phyloP scores from a whole-genome alignment of 2,797 vertebrate species.

The Artibeus jamaicensis region DNA sequence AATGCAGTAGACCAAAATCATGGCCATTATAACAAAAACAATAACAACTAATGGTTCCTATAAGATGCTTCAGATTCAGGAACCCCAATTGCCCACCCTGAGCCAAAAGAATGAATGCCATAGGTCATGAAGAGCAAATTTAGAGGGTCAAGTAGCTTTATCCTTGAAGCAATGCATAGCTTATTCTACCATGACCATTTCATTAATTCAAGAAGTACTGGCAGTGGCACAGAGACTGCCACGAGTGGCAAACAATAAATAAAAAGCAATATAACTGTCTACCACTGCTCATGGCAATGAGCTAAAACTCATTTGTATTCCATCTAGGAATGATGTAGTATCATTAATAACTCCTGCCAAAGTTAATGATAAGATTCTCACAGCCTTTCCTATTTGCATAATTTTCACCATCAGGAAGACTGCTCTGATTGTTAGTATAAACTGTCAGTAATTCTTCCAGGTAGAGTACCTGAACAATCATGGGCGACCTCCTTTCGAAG shows the following conservation, averaged over 20 bases:
- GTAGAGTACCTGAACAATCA: background rate
- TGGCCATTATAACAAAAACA: background rate
- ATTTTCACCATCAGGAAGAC: background rate
- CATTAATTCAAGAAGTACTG: background rate
- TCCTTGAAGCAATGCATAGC: background rate
- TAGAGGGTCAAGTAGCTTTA: background rate
- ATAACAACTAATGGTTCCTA: background rate
- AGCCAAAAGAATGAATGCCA: background rate
- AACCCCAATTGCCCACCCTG: background rate
- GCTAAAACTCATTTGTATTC: background rate
- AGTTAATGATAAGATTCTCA: background rate
- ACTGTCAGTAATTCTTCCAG: background rate
- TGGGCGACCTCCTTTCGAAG: background rate
- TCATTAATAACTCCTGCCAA: background rate
- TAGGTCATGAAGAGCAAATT: background rate
- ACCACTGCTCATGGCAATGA: background rate
- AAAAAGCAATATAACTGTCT: background rate
- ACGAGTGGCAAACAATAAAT: background rate
- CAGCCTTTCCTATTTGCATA: background rate
- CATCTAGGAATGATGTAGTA: background rate
- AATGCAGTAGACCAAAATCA: background rate
- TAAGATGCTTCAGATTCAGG: background rate
- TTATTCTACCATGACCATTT: background rate
- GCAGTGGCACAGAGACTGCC: background rate
- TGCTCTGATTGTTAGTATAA: background rate